Percentiles rank a stretch among this genome's conserved stretches.
Evolutionary conservation across 2,797 vertebrate genomes (phyloP).

Genomic region (Cossypha niveicapilla): DNA sequence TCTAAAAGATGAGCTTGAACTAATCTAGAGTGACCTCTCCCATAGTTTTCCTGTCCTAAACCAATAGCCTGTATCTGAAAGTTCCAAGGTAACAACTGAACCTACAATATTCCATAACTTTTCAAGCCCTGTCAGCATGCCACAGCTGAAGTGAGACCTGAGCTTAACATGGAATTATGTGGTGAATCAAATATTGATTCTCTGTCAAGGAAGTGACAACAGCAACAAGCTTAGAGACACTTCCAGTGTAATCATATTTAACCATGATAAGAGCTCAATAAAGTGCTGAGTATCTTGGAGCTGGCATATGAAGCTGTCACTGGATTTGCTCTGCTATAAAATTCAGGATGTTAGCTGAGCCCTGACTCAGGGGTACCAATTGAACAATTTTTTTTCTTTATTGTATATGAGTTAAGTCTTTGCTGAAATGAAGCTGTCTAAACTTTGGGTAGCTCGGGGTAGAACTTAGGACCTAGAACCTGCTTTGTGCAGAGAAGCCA

Average conservation of each 20-base stretch:
- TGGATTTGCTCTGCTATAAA: not conserved
- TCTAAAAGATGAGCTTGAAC: not conserved
- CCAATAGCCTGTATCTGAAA: not conserved
- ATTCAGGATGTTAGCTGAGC: not conserved
- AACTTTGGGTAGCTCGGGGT: rapidly evolving
- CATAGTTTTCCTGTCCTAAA: not conserved
- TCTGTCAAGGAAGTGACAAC: not conserved
- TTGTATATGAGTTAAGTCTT: not conserved
- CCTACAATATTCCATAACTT: not conserved
- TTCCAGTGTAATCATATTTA: conserved; percentile 15
- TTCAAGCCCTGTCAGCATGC: not conserved
- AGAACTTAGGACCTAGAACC: not conserved
- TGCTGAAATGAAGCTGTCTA: not conserved
- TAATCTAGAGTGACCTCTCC: not conserved
- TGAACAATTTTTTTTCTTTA: not conserved
- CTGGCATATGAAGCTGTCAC: not conserved
- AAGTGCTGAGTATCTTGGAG: not conserved
- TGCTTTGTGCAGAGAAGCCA: not conserved
- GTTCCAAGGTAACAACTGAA: not conserved
- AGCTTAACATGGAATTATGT: not conserved
- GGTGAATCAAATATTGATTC: conserved; percentile 32
- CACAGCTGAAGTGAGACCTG: not conserved
- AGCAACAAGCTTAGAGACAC: not conserved
- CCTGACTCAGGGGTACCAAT: not conserved
- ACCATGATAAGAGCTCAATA: not conserved